Conservation (phyloP, 2,888 invertebrate genomes). For the Philonicus albiceps region DNA sequence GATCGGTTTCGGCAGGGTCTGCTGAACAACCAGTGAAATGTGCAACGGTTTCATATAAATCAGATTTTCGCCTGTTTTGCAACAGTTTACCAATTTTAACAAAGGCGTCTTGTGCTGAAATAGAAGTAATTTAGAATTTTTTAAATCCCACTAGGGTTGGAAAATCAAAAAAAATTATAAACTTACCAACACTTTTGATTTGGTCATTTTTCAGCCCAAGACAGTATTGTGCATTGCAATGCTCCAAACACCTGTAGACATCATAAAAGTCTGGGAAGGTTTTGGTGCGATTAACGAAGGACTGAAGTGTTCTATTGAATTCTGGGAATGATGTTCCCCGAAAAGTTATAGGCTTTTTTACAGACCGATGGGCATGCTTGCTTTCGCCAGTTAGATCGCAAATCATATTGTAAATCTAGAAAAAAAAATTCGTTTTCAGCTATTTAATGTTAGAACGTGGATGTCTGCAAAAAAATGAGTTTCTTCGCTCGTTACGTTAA, state of each 20-base stretch:
- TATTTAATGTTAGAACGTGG: no score
- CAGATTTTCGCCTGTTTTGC: constrained; percentile 71
- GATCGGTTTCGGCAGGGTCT: constrained; percentile 70
- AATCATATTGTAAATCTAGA: constrained; percentile 66
- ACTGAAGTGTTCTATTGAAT: constrained; percentile 60
- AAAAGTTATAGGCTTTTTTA: constrained; percentile 61
- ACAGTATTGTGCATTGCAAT: constrained; percentile 59
- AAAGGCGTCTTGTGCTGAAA: constrained; percentile 70
- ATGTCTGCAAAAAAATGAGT: constrained; percentile 2
- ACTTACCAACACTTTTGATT: constrained; percentile 60
- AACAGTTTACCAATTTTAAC: constrained; percentile 71
- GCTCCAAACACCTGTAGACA: constrained; percentile 59
- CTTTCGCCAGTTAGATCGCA: constrained; percentile 70
- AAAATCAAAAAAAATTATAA: not conserved
- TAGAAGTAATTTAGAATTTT: not conserved
- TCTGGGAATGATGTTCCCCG: constrained; percentile 58
- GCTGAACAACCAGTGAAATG: constrained; percentile 65
- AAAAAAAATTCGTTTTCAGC: not conserved
- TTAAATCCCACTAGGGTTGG: not conserved
- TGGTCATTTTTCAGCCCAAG: constrained; percentile 58
- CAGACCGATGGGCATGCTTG: constrained; percentile 59
- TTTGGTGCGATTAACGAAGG: constrained; percentile 60
- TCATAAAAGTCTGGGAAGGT: constrained; percentile 68
- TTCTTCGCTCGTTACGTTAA: no score
- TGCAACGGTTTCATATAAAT: constrained; percentile 70